Conservation (phyloP, 2,888 invertebrate genomes). For the Philaethria dido region DNA sequence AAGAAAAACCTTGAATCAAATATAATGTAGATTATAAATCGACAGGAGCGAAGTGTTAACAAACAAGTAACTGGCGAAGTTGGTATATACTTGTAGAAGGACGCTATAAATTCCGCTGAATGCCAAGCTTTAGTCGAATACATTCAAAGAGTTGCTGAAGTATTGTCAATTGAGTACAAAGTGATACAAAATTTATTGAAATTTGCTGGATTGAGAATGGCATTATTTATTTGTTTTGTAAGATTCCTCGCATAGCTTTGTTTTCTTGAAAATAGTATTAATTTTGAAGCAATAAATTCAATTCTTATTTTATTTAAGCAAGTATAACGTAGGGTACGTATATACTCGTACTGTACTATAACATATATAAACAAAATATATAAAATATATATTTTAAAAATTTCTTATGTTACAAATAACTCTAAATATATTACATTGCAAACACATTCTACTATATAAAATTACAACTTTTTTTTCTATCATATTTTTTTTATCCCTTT, state of each 20-base stretch:
- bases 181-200: slow-evolving; percentile 40
- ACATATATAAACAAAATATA: no score
- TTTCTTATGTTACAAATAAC: no score
- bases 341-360: no score
- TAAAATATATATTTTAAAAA: no score
- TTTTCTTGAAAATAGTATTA: neutral
- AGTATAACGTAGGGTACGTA: no score
- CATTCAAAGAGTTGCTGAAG: slow-evolving; percentile 46
- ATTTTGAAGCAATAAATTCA: neutral
- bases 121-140: slow-evolving; percentile 48
- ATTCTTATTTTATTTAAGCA: neutral
- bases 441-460: no score
- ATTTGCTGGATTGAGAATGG: slow-evolving; percentile 13
- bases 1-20: neutral
- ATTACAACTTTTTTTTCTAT: no score
- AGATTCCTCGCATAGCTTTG: slow-evolving; percentile 19
- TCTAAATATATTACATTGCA: no score
- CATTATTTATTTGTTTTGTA: slow-evolving; percentile 27
- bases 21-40: slow-evolving; percentile 38
- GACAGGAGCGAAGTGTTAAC: slow-evolving; percentile 44
- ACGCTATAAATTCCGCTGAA: slow-evolving; percentile 54
- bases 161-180: slow-evolving; percentile 44
- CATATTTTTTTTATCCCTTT: no score
- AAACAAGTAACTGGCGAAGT: slow-evolving; percentile 48
- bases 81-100: slow-evolving; percentile 46